Evolutionary conservation across 2,113 vertebrate genomes (phyloP).

Genomic region (Laterallus jamaicensis): DNA sequence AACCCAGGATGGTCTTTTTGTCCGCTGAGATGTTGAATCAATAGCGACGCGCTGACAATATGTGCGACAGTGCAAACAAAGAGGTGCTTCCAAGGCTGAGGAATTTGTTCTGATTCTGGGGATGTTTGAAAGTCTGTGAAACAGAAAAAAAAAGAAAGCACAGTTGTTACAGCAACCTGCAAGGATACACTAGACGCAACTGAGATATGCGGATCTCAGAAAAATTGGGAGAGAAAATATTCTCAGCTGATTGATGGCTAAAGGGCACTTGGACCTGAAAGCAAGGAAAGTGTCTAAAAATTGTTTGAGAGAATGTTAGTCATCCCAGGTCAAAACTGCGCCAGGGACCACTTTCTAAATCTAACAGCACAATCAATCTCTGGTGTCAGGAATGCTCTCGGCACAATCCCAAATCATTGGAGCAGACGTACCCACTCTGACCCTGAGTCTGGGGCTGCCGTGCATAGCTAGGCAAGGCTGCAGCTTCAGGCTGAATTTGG

Average conservation of each 20-base stretch:
- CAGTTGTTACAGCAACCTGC: constrained; percentile 61
- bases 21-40: constrained; percentile 43
- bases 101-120: constrained; percentile 52
- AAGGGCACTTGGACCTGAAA: constrained; percentile 11
- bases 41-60: background rate
- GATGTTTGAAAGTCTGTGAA: constrained; percentile 24
- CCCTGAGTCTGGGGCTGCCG: background rate
- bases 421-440: background rate
- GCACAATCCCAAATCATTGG: background rate
- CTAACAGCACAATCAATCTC: constrained; percentile 2
- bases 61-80: constrained; percentile 23
- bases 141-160: constrained; percentile 29
- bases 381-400: background rate
- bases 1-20: constrained; percentile 46
- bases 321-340: background rate
- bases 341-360: background rate
- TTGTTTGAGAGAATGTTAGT: background rate
- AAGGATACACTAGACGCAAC: background rate
- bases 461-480: background rate
- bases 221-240: background rate
- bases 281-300: constrained; percentile 6
- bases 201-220: background rate
- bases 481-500: background rate
- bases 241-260: constrained; percentile 20
- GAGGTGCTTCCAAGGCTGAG: constrained; percentile 62